Evolutionary conservation across 2,797 vertebrate species (phyloP).

Genomic region (Fundulus diaphanus): DNA sequence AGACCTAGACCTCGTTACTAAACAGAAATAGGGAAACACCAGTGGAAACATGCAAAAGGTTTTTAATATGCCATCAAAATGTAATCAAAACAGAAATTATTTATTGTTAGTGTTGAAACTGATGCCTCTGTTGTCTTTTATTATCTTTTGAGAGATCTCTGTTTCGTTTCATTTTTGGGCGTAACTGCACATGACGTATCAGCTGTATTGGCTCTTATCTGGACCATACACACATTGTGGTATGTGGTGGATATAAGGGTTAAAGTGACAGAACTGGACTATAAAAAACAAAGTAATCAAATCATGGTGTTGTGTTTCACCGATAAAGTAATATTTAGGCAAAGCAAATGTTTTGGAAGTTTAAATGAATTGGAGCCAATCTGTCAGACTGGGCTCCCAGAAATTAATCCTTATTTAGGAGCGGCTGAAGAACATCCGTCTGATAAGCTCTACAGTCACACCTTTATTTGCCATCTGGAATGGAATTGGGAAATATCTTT

Average conservation of each 20-base stretch:
- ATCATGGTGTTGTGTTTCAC: background rate
- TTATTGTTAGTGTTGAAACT: too few relatives aligned
- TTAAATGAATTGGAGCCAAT: background rate
- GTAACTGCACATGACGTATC: background rate
- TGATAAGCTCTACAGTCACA: background rate
- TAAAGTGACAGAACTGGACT: background rate
- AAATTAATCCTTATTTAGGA: background rate
- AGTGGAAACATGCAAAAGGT: background rate
- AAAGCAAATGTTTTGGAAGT: background rate
- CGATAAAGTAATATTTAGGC: background rate
- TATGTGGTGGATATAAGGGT: background rate
- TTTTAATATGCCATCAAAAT: too few relatives aligned
- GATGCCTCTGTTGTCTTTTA: too few relatives aligned
- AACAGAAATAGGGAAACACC: background rate
- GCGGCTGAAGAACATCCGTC: background rate
- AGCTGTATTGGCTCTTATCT: background rate
- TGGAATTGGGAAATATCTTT: background rate
- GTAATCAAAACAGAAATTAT: too few relatives aligned
- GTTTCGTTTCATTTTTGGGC: background rate
- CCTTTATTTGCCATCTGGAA: background rate
- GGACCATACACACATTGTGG: background rate
- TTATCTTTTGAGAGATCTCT: background rate
- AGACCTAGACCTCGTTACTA: too few relatives aligned
- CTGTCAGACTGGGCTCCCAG: background rate
- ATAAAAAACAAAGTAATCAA: background rate